Evolutionary conservation across 2,888 invertebrate species (phyloP).

Genomic region (Caenorhabditis becei): DNA sequence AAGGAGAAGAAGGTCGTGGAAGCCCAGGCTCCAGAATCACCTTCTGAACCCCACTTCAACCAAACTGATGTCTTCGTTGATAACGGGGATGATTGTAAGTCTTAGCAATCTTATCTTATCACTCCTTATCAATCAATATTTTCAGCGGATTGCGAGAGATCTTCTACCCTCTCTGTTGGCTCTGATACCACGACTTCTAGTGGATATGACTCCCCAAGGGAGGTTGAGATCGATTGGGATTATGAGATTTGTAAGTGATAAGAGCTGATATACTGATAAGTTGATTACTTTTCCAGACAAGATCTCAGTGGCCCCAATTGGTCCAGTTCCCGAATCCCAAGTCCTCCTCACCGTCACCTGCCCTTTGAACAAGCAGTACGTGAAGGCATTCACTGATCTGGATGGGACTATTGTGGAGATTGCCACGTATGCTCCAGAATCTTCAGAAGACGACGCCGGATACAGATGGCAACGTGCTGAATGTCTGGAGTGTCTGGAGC

Average conservation of each 20-base stretch:
- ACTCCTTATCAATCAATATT: too few relatives aligned
- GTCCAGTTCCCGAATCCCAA: slow-evolving; percentile 33
- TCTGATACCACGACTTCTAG: neutral
- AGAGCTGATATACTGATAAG: too few relatives aligned
- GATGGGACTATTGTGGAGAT: slow-evolving; percentile 8
- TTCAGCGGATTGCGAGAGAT: too few relatives aligned
- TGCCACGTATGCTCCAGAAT: neutral
- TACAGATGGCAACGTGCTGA: slow-evolving; percentile 6
- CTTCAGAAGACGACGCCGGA: neutral
- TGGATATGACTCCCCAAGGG: slow-evolving; percentile 4
- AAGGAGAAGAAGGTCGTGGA: too few relatives aligned
- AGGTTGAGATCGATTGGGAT: slow-evolving; percentile 13
- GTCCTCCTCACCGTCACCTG: slow-evolving; percentile 14
- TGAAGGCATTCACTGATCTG: slow-evolving; percentile 33
- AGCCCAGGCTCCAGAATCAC: too few relatives aligned
- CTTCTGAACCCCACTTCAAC: too few relatives aligned
- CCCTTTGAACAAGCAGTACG: slow-evolving; percentile 17
- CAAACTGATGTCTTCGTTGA: too few relatives aligned
- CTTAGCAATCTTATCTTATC: too few relatives aligned
- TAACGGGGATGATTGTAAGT: too few relatives aligned
- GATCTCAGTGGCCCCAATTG: slow-evolving; percentile 17
- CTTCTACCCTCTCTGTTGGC: too few relatives aligned
- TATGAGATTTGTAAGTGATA: slow-evolving; percentile 40
- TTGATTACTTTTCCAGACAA: slow-evolving; percentile 46
- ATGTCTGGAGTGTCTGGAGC: slow-evolving; percentile 8